Evolutionary conservation across 2,797 vertebrate genomes (phyloP), one percentile per base, ranked within the genome.

Genomic region (Setipinna tenuifilis): DNA sequence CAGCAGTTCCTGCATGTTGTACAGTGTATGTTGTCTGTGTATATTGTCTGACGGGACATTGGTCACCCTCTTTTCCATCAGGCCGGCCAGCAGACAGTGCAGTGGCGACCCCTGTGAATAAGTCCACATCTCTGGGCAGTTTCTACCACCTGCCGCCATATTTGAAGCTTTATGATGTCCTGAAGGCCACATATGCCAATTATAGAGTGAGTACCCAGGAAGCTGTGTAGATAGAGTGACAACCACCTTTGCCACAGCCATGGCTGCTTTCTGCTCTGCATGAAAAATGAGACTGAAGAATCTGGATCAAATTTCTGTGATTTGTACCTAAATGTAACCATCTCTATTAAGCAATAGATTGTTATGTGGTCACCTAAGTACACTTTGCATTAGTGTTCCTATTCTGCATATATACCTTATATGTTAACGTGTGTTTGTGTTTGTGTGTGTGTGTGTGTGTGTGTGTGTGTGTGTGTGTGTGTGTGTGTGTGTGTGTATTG

Each of bases 141-240:
- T 99, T 99, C 95, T 99, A 96, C 90, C 97, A 99, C 91, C 96
- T 99, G 81, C 98, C 98, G 7, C 97, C 97, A 0, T 99, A 99
- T 93, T 95, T 99, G 93, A 98, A 98, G 91, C 93, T 99, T 61
- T 97, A 98, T 0, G 98, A 99, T 65, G 98, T 99, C 85, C 96
- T 99, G 89, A 99, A 99, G 94, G 98, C 98, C 48, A 99, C 98
- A 0, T 97, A 99, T 6, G 94, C 98, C 81, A 99, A 99, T 94
- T 99, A 97, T 87, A 99, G 99, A 97, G 98, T 99, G 91, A 75
- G 89, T 87, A 12, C 50, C 48, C 21, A 21, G 7, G n/a, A 16
- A 41, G 35, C 35, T 5, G 35, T 41, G 5, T 5, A 41, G 35
- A 41, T 2, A 41, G 35, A 41, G 50, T 54, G 7, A 14, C 50